Conservation (phyloP, 2,888 invertebrate species). For the Nemurella pictetii region DNA sequence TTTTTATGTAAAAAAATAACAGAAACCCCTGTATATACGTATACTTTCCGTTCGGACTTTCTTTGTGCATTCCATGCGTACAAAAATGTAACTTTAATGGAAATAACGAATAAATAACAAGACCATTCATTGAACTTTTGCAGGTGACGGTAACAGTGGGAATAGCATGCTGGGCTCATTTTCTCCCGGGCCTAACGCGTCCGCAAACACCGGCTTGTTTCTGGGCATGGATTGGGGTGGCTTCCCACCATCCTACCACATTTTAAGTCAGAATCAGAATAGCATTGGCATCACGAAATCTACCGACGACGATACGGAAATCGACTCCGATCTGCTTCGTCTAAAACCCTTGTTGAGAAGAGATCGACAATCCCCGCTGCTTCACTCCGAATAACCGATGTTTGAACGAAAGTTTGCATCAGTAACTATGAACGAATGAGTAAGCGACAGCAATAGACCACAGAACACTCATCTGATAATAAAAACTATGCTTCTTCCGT, state of each 20-base stretch:
- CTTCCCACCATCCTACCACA: slow-evolving; percentile 41
- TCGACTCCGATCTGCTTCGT: slow-evolving; percentile 39
- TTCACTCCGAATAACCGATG: slow-evolving; percentile 31
- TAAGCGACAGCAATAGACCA: too few species aligned
- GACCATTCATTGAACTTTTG: not conserved
- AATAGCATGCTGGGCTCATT: slow-evolving; percentile 1
- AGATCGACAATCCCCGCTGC: slow-evolving; percentile 30
- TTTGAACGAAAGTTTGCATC: too few species aligned
- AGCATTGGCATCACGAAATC: not conserved
- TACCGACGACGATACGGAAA: slow-evolving; percentile 17
- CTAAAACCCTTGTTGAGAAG: slow-evolving; percentile 35
- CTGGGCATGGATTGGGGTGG: slow-evolving; percentile 47
- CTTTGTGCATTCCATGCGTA: too few species aligned
- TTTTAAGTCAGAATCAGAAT: not conserved
- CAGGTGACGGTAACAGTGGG: not conserved
- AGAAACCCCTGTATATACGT: too few species aligned
- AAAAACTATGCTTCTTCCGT: too few species aligned
- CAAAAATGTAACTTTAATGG: too few species aligned
- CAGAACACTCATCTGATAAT: too few species aligned
- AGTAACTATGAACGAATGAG: too few species aligned
- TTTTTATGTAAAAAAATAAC: too few species aligned
- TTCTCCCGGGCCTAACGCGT: not conserved
- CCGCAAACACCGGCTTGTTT: slow-evolving; percentile 42
- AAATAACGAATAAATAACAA: too few species aligned
- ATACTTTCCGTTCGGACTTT: too few species aligned